These are phyloP conservation scores for Pantherophis alleghaniensis DNA, from an alignment of 2,797 vertebrate species.

Conservation along the genomic window DNA sequence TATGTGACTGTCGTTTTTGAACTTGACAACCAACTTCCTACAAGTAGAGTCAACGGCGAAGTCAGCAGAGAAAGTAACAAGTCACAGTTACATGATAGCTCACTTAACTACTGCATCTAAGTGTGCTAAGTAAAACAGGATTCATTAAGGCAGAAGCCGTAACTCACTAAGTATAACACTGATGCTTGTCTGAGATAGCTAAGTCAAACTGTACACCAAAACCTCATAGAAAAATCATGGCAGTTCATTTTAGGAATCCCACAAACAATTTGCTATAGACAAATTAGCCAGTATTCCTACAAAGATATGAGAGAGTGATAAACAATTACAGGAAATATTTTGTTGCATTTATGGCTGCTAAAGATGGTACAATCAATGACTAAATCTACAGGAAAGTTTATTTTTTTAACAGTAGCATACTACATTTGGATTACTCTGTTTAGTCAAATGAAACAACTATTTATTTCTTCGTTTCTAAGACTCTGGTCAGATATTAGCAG, in stretches of 20 bases:
- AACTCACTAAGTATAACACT: background rate
- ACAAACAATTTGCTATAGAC: background rate
- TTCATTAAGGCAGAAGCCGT: background rate
- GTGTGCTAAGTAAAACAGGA: background rate
- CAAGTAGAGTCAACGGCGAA: background rate
- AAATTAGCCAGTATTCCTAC: background rate
- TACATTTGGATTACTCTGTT: background rate
- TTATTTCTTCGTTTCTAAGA: background rate
- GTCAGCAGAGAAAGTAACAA: background rate
- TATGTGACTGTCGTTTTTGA: background rate
- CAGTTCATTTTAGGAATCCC: background rate
- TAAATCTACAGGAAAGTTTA: background rate
- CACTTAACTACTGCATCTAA: background rate
- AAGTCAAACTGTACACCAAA: background rate
- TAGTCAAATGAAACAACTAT: background rate
- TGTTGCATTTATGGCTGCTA: background rate
- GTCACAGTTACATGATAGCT: background rate
- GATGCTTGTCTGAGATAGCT: background rate
- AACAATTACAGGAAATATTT: background rate
- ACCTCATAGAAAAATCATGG: background rate
- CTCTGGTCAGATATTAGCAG: background rate
- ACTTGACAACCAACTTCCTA: background rate
- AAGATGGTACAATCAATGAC: background rate
- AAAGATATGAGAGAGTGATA: background rate
- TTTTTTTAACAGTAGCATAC: background rate